Percentiles rank a stretch among this genome's conserved stretches.
phyloP scores from a whole-genome alignment of 2,113 vertebrate genomes.

The Lethenteron camtschaticum region DNA sequence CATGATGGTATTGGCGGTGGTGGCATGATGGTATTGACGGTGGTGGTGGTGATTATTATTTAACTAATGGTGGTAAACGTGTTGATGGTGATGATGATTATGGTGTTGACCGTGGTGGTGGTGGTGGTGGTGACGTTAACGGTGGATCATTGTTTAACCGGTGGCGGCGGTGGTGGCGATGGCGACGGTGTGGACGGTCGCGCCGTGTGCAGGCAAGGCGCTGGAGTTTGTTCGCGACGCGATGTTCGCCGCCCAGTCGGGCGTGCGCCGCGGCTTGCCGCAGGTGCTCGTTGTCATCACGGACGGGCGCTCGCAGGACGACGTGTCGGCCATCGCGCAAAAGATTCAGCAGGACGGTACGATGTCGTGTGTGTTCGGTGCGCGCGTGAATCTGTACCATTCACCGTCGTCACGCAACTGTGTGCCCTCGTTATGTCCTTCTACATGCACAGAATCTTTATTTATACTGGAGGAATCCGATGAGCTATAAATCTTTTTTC shows the following conservation, averaged over 20 bases:
- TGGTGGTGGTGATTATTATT: no score
- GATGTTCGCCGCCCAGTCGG: slow-evolving; percentile 45
- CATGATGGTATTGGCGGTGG: no score
- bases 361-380: not conserved
- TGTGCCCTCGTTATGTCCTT: not conserved
- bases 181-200: not conserved
- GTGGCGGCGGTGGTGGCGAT: no score
- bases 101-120: no score
- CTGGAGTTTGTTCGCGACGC: slow-evolving; percentile 70
- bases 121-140: no score
- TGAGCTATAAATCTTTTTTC: not conserved
- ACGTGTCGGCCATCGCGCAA: slow-evolving; percentile 65
- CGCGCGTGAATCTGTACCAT: not conserved
- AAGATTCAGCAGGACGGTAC: slow-evolving; percentile 79
- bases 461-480: not conserved
- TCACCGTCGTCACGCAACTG: not conserved
- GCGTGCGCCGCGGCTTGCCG: slow-evolving; percentile 53
- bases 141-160: no score
- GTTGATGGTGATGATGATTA: no score
- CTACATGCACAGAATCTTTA: not conserved
- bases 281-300: slow-evolving; percentile 85
- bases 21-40: no score
- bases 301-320: slow-evolving; percentile 82
- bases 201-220: slow-evolving; percentile 42
- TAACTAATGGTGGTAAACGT: no score